Evolutionary conservation across 1,140 invertebrate species (phyloP).

Genomic region (Spodoptera litura): DNA sequence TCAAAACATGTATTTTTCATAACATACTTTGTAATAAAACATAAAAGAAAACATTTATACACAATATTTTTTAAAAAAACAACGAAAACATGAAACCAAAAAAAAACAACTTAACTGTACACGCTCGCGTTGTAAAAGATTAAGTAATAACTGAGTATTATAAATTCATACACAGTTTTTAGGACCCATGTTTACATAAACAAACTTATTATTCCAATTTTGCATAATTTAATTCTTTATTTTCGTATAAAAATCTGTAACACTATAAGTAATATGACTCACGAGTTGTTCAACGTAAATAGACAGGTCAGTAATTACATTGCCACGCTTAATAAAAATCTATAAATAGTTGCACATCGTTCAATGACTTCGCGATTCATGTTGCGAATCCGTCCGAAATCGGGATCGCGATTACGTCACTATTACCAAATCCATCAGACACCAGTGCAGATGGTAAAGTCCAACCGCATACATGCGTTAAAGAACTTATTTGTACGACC

Average conservation of each 20-base stretch:
- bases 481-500: conserved; percentile 22
- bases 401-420: conserved; percentile 1
- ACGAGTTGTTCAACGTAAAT: background rate
- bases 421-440: background rate
- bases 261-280: background rate
- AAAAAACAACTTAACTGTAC: too few relatives aligned
- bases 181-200: too few relatives aligned
- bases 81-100: too few relatives aligned
- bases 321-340: background rate
- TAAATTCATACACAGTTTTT: too few relatives aligned
- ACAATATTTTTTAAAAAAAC: too few relatives aligned
- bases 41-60: too few relatives aligned
- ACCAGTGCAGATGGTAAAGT: conserved; percentile 1
- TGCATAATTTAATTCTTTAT: too few relatives aligned
- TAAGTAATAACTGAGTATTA: too few relatives aligned
- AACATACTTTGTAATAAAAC: too few relatives aligned
- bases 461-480: conserved; percentile 25
- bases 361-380: conserved; percentile 7
- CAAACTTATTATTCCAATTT: too few relatives aligned
- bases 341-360: conserved; percentile 18
- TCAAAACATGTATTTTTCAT: too few relatives aligned
- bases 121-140: too few relatives aligned
- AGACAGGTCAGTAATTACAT: conserved; percentile 8
- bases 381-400: background rate
- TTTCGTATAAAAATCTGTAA: conserved; percentile 9